phyloP scores from a whole-genome alignment of 2,113 vertebrate genomes.

The Coptodon rendalli region DNA sequence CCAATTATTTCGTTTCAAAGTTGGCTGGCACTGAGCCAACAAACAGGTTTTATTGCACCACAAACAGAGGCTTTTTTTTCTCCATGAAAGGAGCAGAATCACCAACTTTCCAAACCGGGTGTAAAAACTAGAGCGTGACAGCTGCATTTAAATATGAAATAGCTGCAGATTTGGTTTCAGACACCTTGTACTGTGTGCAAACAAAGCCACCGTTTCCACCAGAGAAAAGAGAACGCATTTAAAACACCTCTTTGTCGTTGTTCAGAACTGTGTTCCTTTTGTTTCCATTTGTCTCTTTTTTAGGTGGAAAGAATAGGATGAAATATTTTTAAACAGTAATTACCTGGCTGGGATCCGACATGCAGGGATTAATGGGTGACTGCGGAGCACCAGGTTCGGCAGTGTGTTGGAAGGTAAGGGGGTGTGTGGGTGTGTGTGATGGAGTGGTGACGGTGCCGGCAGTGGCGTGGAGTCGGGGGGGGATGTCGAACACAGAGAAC shows the following conservation, averaged over 20 bases:
- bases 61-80: slow-evolving; percentile 3
- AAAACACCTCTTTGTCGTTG: slow-evolving; percentile 72
- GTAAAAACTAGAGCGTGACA: slow-evolving; percentile 72
- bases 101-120: slow-evolving; percentile 54
- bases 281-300: slow-evolving; percentile 71
- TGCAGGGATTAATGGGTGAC: slow-evolving; percentile 97
- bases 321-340: slow-evolving; percentile 99
- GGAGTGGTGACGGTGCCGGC: neutral
- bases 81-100: slow-evolving; percentile 39
- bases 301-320: slow-evolving; percentile 89
- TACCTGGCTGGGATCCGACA: slow-evolving; percentile 97
- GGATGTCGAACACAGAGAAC: slow-evolving; percentile 29
- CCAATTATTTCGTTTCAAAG: slow-evolving; percentile 2
- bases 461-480: neutral
- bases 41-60: slow-evolving; percentile 27
- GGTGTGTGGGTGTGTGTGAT: slow-evolving; percentile 36
- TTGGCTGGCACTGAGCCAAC: neutral
- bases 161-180: slow-evolving; percentile 69
- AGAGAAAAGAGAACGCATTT: slow-evolving; percentile 64
- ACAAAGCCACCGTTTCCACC: slow-evolving; percentile 68
- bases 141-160: slow-evolving; percentile 77
- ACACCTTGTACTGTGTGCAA: slow-evolving; percentile 69
- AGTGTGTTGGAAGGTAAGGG: slow-evolving; percentile 89
- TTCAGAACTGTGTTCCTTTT: slow-evolving; percentile 71
- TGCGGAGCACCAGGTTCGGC: slow-evolving; percentile 89